phyloP scores from a whole-genome alignment of 2,888 invertebrate species.

The Lamellibrachia columna region DNA sequence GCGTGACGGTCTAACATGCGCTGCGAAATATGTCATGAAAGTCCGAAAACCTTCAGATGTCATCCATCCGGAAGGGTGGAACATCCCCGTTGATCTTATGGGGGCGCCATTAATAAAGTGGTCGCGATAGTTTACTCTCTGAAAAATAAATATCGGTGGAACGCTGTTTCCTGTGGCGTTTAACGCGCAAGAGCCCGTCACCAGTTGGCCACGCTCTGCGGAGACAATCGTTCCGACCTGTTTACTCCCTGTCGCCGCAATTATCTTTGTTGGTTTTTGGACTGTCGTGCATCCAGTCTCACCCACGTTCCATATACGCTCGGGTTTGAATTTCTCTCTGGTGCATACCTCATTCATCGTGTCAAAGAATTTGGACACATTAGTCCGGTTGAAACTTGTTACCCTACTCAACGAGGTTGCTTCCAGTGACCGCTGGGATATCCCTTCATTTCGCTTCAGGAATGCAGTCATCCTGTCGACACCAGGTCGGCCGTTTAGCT shows the following conservation, averaged over 20 bases:
- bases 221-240: constrained; percentile 25
- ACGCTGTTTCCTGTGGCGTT: constrained; percentile 20
- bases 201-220: constrained; percentile 25
- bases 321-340: not conserved
- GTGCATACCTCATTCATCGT: not conserved
- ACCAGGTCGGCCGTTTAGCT: not conserved
- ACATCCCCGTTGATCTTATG: constrained; percentile 19
- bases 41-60: not conserved
- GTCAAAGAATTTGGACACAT: not conserved
- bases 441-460: not conserved
- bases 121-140: not conserved
- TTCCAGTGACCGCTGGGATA: not conserved
- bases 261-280: constrained; percentile 23
- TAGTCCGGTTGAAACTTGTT: not conserved
- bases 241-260: constrained; percentile 8
- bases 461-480: not conserved
- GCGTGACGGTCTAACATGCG: not conserved
- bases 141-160: not conserved
- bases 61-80: constrained; percentile 29
- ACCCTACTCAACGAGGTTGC: not conserved
- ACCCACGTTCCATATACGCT: not conserved
- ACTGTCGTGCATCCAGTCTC: constrained; percentile 22
- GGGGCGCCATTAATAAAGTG: not conserved
- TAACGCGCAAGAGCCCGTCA: constrained; percentile 19
- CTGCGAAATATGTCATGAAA: constrained; percentile 20